Base-by-base conservation (phyloP, 2,797 vertebrate genomes). In the Eurystomus glaucurus region DNA sequence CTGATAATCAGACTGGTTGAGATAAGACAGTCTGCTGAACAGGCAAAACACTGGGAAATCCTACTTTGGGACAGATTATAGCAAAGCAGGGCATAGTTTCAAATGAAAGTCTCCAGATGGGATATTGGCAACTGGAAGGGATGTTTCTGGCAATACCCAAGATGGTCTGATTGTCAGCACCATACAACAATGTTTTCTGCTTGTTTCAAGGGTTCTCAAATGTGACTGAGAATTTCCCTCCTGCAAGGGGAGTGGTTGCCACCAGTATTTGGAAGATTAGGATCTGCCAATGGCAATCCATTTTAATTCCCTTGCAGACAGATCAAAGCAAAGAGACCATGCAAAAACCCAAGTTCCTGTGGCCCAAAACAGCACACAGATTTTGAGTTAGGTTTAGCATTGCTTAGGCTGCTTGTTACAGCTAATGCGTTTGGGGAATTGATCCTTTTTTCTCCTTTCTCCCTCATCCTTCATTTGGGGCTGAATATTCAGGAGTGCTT, bases 1-100 rank as follows among this genome's bases (percentile, higher is more conserved):
- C 86, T 91, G 81, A 88, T 96, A 92, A 89, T 95, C 82, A 92
- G 83, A 84, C 91, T 76, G 64, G 71, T 82, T 92, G 91, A 95
- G 90, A 91, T 93, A 95, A 94, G 35, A 58, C 71, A 90, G 77
- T 75, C 50, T 93, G 60, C 50, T 94, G 90, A 95, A 72, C 46
- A 94, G 74, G 81, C 60, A 65, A 80, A 92, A 70, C 69, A 61
- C 60, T 90, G 68, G 83, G 79, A 90, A 95, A 95, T 87, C 81
- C 86, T 80, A 76, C 62, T 70, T 55, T 0, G 5, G 88, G 65
- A 83, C 51, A 86, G 86, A 92, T 90, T 91, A 86, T 26, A 75
- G 80, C 23, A 77, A 93, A 95, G 26, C 31, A 78, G 85, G 29
- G 19, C 64, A 69, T 55, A 94, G 83, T 91, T 89, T 88, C 55